Percentiles rank a stretch among this genome's conserved stretches.
phyloP scores from a whole-genome alignment of 2,888 invertebrate species.

The Brenthis ino region DNA sequence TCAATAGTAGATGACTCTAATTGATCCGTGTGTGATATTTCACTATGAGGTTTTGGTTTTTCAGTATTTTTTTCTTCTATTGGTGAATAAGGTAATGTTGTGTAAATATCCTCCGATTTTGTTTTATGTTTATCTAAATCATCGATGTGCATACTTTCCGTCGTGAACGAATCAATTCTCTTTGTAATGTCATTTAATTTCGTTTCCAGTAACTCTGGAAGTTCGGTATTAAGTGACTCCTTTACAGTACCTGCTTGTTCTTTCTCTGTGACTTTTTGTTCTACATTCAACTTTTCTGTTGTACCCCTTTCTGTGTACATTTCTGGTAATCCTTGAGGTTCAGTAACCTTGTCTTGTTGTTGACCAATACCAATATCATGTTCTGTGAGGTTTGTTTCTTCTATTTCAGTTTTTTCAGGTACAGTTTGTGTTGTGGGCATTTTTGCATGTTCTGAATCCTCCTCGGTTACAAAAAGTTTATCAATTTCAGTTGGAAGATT shows the following conservation, averaged over 20 bases:
- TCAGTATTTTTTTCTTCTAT: not conserved
- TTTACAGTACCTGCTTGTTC: slow-evolving; percentile 29
- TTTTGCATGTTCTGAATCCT: not conserved
- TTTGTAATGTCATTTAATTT: slow-evolving; percentile 1
- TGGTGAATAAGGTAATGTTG: slow-evolving; percentile 1
- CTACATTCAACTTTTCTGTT: slow-evolving; percentile 12
- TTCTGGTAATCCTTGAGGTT: not conserved
- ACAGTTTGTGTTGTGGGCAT: slow-evolving; percentile 4
- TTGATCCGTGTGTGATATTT: slow-evolving; percentile 1
- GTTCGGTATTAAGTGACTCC: slow-evolving; percentile 15
- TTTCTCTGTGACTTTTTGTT: not conserved
- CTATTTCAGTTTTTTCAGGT: slow-evolving; percentile 5
- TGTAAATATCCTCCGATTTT: slow-evolving; percentile 3
- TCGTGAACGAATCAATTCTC: slow-evolving; percentile 8
- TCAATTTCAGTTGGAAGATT: not conserved
- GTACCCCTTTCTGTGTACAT: slow-evolving; percentile 19
- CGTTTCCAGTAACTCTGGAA: slow-evolving; percentile 7
- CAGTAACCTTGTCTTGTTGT: no score
- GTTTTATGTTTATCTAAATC: slow-evolving; percentile 2
- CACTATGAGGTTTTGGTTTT: slow-evolving; percentile 1
- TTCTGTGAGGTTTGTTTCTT: slow-evolving; percentile 1
- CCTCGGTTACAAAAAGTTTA: not conserved
- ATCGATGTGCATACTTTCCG: slow-evolving; percentile 5
- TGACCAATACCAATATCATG: not conserved
- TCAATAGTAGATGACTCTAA: not conserved